Evolutionary conservation across 2,797 vertebrate species (phyloP), one percentile per base, ranked within the genome.

Genomic region (Sebastes kiyomatsui): DNA sequence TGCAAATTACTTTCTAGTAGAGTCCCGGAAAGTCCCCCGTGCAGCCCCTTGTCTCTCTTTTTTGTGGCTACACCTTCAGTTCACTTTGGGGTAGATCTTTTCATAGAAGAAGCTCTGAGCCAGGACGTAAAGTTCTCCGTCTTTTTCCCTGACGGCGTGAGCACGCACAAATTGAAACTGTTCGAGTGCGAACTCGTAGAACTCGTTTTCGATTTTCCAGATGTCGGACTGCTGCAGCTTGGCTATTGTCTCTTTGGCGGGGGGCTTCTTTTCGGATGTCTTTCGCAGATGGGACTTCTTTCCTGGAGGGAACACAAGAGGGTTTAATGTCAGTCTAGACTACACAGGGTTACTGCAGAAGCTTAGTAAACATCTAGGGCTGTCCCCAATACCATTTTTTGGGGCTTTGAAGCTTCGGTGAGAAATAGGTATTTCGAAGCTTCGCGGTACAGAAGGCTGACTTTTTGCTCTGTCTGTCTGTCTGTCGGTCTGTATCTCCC

Each of bases 201-300:
- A 99, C 95, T 99, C 98, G 1, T 98, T 99, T 88, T 99, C 98
- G 68, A 99, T 97, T 92, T 99, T 99, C 98, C 98, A 99, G 91
- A 99, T 96, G 94, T 97, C 94, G 0, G 98, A 99, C 85, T 97
- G 97, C 90, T 99, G 98, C 70, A 99, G 96, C 90, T 97, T 98
- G 78, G 97, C 93, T 78, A 97, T 97, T 32, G 98, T 98, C 94
- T 98, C 98, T 90, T 97, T 98, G 85, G 96, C 97, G 65, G 97
- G 97, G 46, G 98, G 96, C 78, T 99, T 99, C 95, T 99, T 99
- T 94, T 99, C 98, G 0, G 96, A 97, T 64, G 98, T 99, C 96
- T 99, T 99, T 84, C 98, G 95, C 90, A 99, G 96, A 88, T 99
- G 98, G 66, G 98, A 99, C 93, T 97, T 98, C 95, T 98, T 99